Base-by-base conservation (phyloP, 1,140 invertebrate genomes). In the Thaumetopoea pityocampa region DNA sequence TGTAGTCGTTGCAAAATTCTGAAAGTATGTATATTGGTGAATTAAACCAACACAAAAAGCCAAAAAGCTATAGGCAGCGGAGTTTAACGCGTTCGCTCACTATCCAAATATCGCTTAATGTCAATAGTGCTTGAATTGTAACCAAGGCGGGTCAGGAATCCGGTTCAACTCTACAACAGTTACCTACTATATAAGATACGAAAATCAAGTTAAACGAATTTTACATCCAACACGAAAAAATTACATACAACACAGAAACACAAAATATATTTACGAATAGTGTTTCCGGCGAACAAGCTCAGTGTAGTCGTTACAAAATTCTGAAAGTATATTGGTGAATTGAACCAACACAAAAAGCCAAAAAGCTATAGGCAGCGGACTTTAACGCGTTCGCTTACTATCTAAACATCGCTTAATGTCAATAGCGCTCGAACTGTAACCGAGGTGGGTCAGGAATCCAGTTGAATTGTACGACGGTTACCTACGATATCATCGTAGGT, bases 331-430 rank as follows among this genome's bases (percentile, higher is more conserved):
- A 41, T 30, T 9, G 10, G 37, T 33, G 29, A 40, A 47, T 41
- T 42, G 44, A 24, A 51, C 28, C 35, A 44, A 38, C 51, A 43
- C 60, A 65, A 74, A 70, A 62, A 62, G 60, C 62, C 46, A 43
- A 53, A 49, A 60, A 43, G 34, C 45, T 49, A 59, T 61, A 58
- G 51, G 58, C 59, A 57, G 59, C 57, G 42, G 37, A 66, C 55
- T 70, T 58, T 65, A 60, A 62, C 51, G 52, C 60, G 58, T 51
- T 62, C 47, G 47, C 50, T 61, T 58, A 57, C 59, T 71, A 69
- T 68, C 68, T 71, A 77, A 76, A 76, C 72, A 77, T 70, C 67
- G 70, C 53, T 76, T 76, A 76, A 67, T 78, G 74, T 79, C 78
- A 79, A 71, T 63, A 65, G 59, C 54, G 68, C 68, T 82, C 63